A percentile compares a stretch with the other conserved stretches of the same genome.
Conservation (phyloP, 2,888 invertebrate genomes). For the Nycteola revayana region DNA sequence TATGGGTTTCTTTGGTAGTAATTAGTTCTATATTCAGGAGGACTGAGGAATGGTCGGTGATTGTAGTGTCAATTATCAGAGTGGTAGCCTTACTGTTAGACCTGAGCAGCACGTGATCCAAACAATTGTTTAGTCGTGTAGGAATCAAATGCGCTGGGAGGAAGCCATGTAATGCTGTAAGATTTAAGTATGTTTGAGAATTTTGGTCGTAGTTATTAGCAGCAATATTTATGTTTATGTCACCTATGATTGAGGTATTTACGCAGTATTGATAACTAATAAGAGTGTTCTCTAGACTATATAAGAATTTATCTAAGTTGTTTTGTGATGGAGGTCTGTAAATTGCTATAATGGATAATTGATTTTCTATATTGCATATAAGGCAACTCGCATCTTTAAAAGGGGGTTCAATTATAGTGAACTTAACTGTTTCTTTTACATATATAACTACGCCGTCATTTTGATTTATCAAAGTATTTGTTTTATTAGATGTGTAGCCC, state of each 20-base stretch:
- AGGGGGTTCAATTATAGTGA: neutral
- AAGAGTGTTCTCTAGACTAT: neutral
- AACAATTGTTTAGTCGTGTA: too few relatives aligned
- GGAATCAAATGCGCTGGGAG: too few relatives aligned
- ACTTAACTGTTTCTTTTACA: neutral
- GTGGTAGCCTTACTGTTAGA: neutral
- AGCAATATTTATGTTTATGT: neutral
- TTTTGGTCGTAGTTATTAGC: neutral
- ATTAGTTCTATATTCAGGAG: too few relatives aligned
- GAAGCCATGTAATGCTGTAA: too few relatives aligned
- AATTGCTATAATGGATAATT: neutral
- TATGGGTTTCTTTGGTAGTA: too few relatives aligned
- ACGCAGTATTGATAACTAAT: neutral
- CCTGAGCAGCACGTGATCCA: neutral
- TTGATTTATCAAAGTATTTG: neutral
- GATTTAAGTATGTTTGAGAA: neutral
- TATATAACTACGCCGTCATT: neutral
- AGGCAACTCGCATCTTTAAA: neutral
- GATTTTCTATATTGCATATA: neutral
- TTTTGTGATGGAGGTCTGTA: neutral
- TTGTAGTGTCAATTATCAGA: neutral
- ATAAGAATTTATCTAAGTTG: neutral
- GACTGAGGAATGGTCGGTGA: neutral
- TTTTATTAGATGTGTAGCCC: neutral
- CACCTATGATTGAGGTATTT: neutral